Base-by-base conservation (phyloP, 2,113 vertebrate genomes). In the Cinclus mexicanus region DNA sequence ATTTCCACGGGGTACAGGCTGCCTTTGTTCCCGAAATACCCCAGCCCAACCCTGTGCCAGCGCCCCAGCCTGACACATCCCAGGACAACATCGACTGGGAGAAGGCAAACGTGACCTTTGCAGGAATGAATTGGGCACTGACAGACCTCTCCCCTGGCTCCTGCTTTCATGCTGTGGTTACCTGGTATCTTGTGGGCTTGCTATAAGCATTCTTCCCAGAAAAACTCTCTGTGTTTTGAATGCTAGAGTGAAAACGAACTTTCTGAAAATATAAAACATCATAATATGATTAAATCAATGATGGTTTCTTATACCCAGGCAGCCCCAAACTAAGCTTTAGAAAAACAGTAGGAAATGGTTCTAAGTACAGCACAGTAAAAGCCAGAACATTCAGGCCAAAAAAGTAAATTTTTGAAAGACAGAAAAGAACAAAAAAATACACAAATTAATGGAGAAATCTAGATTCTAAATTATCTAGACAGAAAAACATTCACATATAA, bases 111-210 rank as follows among this genome's bases (percentile, higher is more conserved):
- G 1, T 1, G 23, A 33, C 16, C 41, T 50, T 50, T 33, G 71
- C 22, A 41, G 87, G 49, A 11, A 4, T 29, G 76, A 29, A 70
- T 7, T 82, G 65, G 20, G 57, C 47, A 6, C 47, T 23, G 19
- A 5, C 69, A 75, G 12, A 37, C 17, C 93, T 81, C 52, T 85
- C 15, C 63, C 82, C 79, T 44, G 55, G 59, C 59, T 89, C 86
- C 60, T 37, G 50, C 39, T 41, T 35, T 68, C 85, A 5, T 79
- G 85, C 64, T 49, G 26, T 7, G 25, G 35, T 97, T 98, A 99
- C 99, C 99, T 99, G 98, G 69, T 99, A 99, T 98, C 99, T 98
- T 15, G 99, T 99, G 47, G 99, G 99, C 93, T 99, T 99, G 97
- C 98, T 99, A 93, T 98, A 98, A 60, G 98, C 98, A 23, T 99